Conservation (phyloP, 1,140 invertebrate species). For the Drosophila paulistorum region DNA sequence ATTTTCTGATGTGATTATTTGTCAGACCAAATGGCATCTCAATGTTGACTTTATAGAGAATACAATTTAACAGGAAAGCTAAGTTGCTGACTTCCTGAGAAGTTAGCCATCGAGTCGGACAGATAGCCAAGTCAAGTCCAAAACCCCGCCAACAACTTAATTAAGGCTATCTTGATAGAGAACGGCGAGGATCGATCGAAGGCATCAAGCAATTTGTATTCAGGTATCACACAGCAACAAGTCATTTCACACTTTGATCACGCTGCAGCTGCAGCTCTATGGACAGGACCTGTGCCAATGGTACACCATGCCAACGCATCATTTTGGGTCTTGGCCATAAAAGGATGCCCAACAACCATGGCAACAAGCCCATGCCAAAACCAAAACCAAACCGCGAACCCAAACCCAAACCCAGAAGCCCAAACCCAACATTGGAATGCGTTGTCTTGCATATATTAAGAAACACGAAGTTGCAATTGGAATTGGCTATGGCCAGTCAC, state of each 20-base stretch:
- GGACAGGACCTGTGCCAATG: conserved; percentile 34
- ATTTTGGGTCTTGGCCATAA: conserved; percentile 61
- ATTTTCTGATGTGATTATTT: conserved; percentile 24
- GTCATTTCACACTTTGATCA: conserved; percentile 82
- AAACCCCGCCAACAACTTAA: conserved; percentile 67
- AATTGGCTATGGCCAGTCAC: conserved; percentile 7
- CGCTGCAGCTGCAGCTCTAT: conserved; percentile 59
- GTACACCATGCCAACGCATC: neutral
- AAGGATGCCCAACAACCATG: conserved; percentile 57
- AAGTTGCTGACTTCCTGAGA: conserved; percentile 40
- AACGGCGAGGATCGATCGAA: conserved; percentile 41
- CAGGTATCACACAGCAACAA: conserved; percentile 75
- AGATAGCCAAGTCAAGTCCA: neutral
- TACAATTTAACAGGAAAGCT: conserved; percentile 19
- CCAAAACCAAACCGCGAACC: conserved; percentile 1
- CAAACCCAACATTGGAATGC: conserved; percentile 61
- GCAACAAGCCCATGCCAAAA: neutral
- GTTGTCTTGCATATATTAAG: conserved; percentile 69
- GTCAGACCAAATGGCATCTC: conserved; percentile 30
- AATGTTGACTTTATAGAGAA: conserved; percentile 35
- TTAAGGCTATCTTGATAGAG: conserved; percentile 61
- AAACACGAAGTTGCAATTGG: conserved; percentile 34
- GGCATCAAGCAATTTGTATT: conserved; percentile 81
- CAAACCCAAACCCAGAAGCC: conserved; percentile 16
- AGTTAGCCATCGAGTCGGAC: neutral